A percentile compares a stretch with the other conserved stretches of the same genome.
phyloP scores from a whole-genome alignment of 2,797 vertebrate genomes.

The Poeciliopsis presidionis region DNA sequence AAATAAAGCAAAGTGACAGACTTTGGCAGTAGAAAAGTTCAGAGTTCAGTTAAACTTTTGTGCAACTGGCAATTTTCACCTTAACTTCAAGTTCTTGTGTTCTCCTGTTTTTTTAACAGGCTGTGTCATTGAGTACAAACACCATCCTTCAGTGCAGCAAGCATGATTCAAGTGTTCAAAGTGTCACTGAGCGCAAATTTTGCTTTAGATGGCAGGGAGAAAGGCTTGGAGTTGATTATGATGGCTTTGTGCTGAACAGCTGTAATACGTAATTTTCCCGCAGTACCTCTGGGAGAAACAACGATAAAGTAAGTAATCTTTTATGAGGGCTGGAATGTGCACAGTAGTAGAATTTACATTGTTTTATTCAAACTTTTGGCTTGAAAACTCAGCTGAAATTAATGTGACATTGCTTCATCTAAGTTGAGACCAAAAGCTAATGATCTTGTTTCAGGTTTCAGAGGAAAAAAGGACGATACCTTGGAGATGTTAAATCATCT shows the following conservation, averaged over 20 bases:
- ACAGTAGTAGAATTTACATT: constrained; percentile 21
- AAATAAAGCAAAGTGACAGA: constrained; percentile 20
- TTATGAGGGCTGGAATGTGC: neutral
- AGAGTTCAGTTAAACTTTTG: constrained; percentile 23
- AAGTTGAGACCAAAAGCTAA: constrained; percentile 42
- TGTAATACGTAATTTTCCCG: neutral
- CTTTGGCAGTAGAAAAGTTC: constrained; percentile 18
- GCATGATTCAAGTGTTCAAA: constrained; percentile 3
- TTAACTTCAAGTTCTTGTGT: constrained; percentile 18
- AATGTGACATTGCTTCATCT: constrained; percentile 48
- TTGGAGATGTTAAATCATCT: constrained; percentile 46
- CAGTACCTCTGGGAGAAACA: constrained; percentile 7
- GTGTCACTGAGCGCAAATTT: constrained; percentile 13
- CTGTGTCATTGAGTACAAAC: neutral
- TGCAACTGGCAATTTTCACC: constrained; percentile 15
- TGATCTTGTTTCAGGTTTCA: constrained; percentile 62
- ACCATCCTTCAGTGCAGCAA: constrained; percentile 1
- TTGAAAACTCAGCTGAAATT: constrained; percentile 31
- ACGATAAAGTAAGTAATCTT: neutral
- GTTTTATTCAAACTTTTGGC: constrained; percentile 4
- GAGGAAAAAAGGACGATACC: constrained; percentile 36
- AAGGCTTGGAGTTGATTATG: neutral
- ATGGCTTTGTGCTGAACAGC: neutral
- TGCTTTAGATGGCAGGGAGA: constrained; percentile 8
- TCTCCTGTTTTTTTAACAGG: constrained; percentile 12